Percentiles rank a stretch among this genome's conserved stretches.
Evolutionary conservation across 2,797 vertebrate species (phyloP).

Genomic region (Vespertilio murinus): DNA sequence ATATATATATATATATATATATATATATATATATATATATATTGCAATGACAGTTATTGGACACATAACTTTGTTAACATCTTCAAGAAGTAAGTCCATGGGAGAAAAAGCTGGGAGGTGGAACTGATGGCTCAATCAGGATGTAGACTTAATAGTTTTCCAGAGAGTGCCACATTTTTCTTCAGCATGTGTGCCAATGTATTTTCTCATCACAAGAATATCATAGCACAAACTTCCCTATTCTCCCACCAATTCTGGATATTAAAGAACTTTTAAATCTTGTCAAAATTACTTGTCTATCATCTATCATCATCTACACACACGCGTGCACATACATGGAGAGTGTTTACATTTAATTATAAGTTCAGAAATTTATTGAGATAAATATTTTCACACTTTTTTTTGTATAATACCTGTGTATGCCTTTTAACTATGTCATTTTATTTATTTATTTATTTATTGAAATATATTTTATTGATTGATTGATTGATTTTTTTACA

Average conservation of each 20-base stretch:
- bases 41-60: not conserved
- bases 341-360: not conserved
- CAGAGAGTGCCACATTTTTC: not conserved
- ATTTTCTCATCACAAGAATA: not conserved
- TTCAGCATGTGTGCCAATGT: not conserved
- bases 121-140: not conserved
- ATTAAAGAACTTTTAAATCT: not conserved
- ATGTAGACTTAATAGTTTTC: not conserved
- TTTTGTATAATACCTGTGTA: not conserved
- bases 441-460: too few species aligned
- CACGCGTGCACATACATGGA: not conserved
- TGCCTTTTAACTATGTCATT: not conserved
- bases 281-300: not conserved
- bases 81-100: not conserved
- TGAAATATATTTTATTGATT: too few species aligned
- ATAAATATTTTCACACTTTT: not conserved
- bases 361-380: not conserved
- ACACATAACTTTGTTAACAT: not conserved
- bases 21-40: too few species aligned
- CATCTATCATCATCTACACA: not conserved
- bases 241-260: not conserved
- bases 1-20: too few species aligned
- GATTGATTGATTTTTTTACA: too few species aligned
- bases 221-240: not conserved
- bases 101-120: not conserved